A percentile compares a stretch with the other conserved stretches of the same genome.
Conservation (phyloP, 2,888 invertebrate species). For the Leptinotarsa peninsularis region DNA sequence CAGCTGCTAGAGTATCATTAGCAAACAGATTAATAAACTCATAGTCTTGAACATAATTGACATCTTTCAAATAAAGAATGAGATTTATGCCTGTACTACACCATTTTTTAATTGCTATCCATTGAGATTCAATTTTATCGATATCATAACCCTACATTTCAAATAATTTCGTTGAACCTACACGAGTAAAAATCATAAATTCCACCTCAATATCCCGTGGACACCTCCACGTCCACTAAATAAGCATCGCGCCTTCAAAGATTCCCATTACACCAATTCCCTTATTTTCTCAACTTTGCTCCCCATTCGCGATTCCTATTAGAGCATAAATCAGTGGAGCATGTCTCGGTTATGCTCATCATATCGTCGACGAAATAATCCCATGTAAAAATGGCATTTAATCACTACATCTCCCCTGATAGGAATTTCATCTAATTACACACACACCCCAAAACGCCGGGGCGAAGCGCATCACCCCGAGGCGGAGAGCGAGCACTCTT, state of each 20-base stretch:
- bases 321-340: slow-evolving; percentile 35
- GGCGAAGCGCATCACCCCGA: slow-evolving; percentile 33
- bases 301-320: slow-evolving; percentile 10
- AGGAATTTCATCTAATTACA: slow-evolving; percentile 63
- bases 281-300: background rate
- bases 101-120: no score
- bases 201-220: background rate
- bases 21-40: no score
- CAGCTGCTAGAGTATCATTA: no score
- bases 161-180: no score
- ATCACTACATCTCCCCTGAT: slow-evolving; percentile 55
- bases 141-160: no score
- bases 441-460: slow-evolving; percentile 35
- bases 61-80: no score
- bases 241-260: background rate
- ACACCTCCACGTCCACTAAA: background rate
- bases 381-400: slow-evolving; percentile 55
- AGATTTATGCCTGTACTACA: no score
- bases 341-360: slow-evolving; percentile 40
- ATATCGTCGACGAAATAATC: slow-evolving; percentile 43
- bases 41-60: no score
- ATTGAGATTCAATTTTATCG: no score
- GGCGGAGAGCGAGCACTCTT: slow-evolving; percentile 28
- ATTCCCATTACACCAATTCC: background rate
- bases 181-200: background rate